These are phyloP conservation scores for Chloroceryle amazona DNA, from an alignment of 2,797 vertebrate species.

Conservation along the genomic window DNA sequence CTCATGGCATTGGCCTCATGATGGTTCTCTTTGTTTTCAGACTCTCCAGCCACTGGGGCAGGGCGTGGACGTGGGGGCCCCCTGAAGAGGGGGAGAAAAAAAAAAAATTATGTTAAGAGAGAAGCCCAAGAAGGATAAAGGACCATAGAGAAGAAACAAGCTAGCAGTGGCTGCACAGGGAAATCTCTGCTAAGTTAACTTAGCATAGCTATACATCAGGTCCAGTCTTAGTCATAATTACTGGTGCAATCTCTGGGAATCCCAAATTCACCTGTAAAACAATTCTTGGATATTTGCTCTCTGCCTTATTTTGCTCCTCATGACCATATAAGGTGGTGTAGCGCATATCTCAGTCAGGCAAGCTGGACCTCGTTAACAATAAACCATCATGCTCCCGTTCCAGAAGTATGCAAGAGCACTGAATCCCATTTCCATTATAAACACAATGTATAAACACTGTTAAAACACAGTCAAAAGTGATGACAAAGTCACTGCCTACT, in stretches of 20 bases:
- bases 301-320: neutral
- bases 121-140: neutral
- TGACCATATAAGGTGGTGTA: neutral
- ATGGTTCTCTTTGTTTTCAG: slow-evolving; percentile 84
- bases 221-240: neutral
- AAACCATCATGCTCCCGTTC: neutral
- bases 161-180: neutral
- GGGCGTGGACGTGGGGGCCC: slow-evolving; percentile 78
- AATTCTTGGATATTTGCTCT: neutral
- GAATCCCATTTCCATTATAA: neutral
- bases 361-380: neutral
- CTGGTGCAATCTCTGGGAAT: neutral
- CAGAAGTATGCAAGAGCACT: neutral
- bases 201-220: neutral
- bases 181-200: neutral
- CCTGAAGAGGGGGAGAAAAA: slow-evolving; percentile 5
- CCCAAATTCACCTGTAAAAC: neutral
- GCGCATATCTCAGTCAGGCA: neutral
- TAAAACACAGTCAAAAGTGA: neutral
- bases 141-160: neutral
- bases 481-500: neutral
- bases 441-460: neutral
- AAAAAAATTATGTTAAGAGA: neutral
- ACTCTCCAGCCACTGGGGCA: slow-evolving; percentile 67
- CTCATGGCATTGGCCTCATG: slow-evolving; percentile 69